phyloP scores from a whole-genome alignment of 2,797 vertebrate genomes.

The Danio jaintianensis region DNA sequence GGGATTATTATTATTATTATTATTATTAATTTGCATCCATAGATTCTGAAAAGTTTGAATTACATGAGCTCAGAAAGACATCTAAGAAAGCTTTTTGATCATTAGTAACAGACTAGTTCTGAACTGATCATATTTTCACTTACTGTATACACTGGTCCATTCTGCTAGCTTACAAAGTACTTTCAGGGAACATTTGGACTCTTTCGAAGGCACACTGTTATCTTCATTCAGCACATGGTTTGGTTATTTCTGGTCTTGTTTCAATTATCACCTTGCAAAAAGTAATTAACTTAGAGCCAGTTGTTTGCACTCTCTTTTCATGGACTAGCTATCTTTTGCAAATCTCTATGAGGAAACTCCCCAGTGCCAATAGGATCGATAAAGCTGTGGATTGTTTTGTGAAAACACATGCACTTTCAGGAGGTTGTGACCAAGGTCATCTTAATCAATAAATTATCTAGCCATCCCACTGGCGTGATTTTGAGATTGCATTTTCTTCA shows the following conservation, averaged over 20 bases:
- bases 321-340: conserved; percentile 32
- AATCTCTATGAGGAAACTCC: conserved; percentile 35
- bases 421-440: conserved; percentile 56
- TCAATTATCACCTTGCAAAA: conserved; percentile 53
- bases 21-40: too few relatives aligned
- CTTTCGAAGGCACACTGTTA: conserved; percentile 28
- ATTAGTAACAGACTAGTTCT: background rate
- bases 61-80: too few relatives aligned
- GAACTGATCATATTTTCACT: background rate
- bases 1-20: too few relatives aligned
- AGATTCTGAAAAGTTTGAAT: too few relatives aligned
- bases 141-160: background rate
- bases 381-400: conserved; percentile 46
- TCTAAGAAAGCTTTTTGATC: background rate
- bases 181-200: background rate
- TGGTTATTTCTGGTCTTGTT: conserved; percentile 36
- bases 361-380: conserved; percentile 43
- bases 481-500: conserved; percentile 53
- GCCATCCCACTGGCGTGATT: conserved; percentile 39
- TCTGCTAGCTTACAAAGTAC: background rate
- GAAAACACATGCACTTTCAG: conserved; percentile 45
- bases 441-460: conserved; percentile 57
- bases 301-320: conserved; percentile 49
- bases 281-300: conserved; percentile 53
- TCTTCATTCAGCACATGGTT: conserved; percentile 38